Evolutionary conservation across 2,113 vertebrate species (phyloP).

Genomic region (Syrrhaptes paradoxus): DNA sequence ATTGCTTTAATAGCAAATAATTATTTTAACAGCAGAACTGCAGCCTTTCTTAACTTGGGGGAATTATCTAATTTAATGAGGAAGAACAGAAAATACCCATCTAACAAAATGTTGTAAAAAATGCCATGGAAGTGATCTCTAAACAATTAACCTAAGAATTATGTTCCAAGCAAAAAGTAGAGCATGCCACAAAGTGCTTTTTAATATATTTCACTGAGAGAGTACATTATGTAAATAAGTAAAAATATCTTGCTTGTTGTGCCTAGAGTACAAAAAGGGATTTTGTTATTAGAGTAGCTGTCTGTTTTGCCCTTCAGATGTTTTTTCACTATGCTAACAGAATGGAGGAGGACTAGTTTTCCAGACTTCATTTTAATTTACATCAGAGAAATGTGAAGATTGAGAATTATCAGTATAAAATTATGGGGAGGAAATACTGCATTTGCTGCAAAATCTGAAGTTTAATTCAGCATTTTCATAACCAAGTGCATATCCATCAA

Average conservation of each 20-base stretch:
- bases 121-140: constrained; percentile 67
- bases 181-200: constrained; percentile 65
- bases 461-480: background rate
- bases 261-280: constrained; percentile 21
- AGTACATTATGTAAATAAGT: constrained; percentile 67
- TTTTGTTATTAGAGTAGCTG: background rate
- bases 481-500: background rate
- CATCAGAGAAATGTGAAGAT: background rate
- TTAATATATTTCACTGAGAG: constrained; percentile 47
- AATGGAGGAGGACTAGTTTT: background rate
- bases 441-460: background rate
- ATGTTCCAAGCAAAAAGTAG: constrained; percentile 55
- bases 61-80: constrained; percentile 73
- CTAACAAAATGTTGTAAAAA: constrained; percentile 64
- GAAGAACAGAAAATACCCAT: constrained; percentile 66
- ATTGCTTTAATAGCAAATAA: constrained; percentile 67
- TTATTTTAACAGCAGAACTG: constrained; percentile 67
- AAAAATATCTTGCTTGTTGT: constrained; percentile 31
- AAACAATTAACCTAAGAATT: constrained; percentile 74
- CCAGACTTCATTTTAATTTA: background rate
- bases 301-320: constrained; percentile 25
- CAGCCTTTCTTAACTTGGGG: constrained; percentile 71
- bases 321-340: background rate
- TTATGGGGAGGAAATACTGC: background rate
- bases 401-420: background rate